Base-by-base conservation (phyloP, 2,888 invertebrate species). In the Limenitis camilla region DNA sequence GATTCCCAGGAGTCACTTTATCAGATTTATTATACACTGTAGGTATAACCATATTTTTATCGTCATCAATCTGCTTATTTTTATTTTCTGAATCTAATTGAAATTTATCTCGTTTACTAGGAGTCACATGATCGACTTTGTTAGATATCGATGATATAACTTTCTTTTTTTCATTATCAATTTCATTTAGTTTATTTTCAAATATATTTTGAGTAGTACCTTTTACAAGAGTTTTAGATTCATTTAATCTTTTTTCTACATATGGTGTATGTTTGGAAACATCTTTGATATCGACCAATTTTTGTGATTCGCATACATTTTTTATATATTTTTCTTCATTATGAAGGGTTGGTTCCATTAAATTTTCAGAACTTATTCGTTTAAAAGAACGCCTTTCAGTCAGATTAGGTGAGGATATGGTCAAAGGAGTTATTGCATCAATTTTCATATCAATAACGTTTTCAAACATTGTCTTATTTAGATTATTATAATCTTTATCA, bases 241-340 rank as follows among this genome's bases (percentile, higher is more conserved):
- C 46, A 32, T 9, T 30, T 7, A 42, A 41, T 29, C 36, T 53
- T 9, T 35, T 54, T 7, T 32, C 41, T 42, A 35, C 11, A 11
- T 45, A 46, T 35, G 54, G 46, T 1, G 41, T 51, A 27, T 40
- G 36, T 38, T 46, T 46, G 31, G 36, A 29, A 11, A 42, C 35
- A 32, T 46, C 42, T 27, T 28, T 10, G 5, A 27, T 40, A 38
- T 53, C 47, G 10, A 36, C n/a, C 42, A 43, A 10, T 11, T 35
- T 45, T 19, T 9, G 28, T 6, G 29, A 19, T 2, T 19, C 3
- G 19, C 3, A 1, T 19, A 2, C 19, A 1, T 19, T 19, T 19
- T 19, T 1, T 19, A 19, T 2, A 19, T 19, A 19, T 3, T 19
- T 19, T 19, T 19, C 19, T 19, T 19, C 19, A 19, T 19, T 19